phyloP scores from a whole-genome alignment of 1,140 invertebrate genomes.

The Trichonephila inaurata region DNA sequence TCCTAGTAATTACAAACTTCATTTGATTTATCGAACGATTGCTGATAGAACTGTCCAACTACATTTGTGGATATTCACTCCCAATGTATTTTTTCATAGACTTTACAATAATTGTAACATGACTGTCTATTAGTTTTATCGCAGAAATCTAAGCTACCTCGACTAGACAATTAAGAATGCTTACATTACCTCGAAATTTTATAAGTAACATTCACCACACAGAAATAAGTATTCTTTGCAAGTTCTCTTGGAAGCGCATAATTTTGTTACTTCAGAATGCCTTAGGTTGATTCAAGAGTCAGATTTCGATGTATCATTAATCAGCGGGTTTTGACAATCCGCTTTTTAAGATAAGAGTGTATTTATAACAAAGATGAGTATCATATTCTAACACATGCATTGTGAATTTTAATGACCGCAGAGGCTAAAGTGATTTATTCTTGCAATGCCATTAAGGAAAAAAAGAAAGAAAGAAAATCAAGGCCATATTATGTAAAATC shows the following conservation, averaged over 20 bases:
- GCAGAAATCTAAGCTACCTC: too few relatives aligned
- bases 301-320: constrained; percentile 23
- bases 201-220: too few relatives aligned
- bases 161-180: too few relatives aligned
- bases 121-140: too few relatives aligned
- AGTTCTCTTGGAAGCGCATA: background rate
- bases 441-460: background rate
- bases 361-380: constrained; percentile 24
- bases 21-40: too few relatives aligned
- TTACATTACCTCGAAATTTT: too few relatives aligned
- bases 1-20: too few relatives aligned
- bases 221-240: background rate
- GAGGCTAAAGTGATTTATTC: background rate
- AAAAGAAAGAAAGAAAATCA: background rate
- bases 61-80: too few relatives aligned
- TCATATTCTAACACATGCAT: background rate
- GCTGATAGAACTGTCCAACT: too few relatives aligned
- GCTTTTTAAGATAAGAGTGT: constrained; percentile 1
- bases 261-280: background rate
- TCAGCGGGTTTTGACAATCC: constrained; percentile 14
- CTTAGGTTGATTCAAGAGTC: background rate
- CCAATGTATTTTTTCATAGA: too few relatives aligned
- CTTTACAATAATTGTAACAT: too few relatives aligned
- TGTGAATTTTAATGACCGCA: constrained; percentile 14
- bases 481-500: background rate